Evolutionary conservation across 2,888 invertebrate species (phyloP).

Genomic region (Cantharis lateralis): DNA sequence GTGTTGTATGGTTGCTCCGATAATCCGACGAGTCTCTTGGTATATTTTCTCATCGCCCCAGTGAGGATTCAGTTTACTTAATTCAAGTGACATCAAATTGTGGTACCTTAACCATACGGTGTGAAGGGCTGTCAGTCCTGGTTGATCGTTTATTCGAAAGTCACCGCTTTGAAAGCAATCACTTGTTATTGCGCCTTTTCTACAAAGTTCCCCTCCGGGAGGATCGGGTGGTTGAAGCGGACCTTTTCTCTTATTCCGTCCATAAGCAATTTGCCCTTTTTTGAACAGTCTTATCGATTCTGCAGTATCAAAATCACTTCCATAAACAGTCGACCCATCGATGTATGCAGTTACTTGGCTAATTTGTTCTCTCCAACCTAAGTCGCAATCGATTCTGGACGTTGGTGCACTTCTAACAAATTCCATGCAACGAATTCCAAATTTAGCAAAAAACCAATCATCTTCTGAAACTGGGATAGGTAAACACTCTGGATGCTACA

Average conservation of each 20-base stretch:
- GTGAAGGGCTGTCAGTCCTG: slow-evolving; percentile 76
- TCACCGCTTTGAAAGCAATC: slow-evolving; percentile 82
- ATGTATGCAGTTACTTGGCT: slow-evolving; percentile 83
- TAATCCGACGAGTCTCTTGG: slow-evolving; percentile 81
- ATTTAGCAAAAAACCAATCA: slow-evolving; percentile 74
- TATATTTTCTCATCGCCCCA: slow-evolving; percentile 90
- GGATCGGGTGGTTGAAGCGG: slow-evolving; percentile 61
- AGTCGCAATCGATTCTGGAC: slow-evolving; percentile 76
- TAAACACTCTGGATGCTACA: slow-evolving; percentile 82
- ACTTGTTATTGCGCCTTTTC: slow-evolving; percentile 71
- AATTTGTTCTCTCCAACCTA: slow-evolving; percentile 84
- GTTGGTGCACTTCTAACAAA: slow-evolving; percentile 83
- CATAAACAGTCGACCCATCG: slow-evolving; percentile 83
- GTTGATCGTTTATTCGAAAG: slow-evolving; percentile 78
- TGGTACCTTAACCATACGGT: slow-evolving; percentile 77
- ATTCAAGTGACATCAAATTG: slow-evolving; percentile 71
- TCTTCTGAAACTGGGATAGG: slow-evolving; percentile 75
- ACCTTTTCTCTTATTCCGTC: slow-evolving; percentile 59
- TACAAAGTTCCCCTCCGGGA: slow-evolving; percentile 68
- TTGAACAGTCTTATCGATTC: slow-evolving; percentile 76
- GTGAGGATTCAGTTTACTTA: slow-evolving; percentile 76
- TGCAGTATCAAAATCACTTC: slow-evolving; percentile 73
- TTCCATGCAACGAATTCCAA: slow-evolving; percentile 78
- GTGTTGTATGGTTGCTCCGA: slow-evolving; percentile 82
- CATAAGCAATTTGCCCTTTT: slow-evolving; percentile 59